A percentile compares a stretch with the other conserved stretches of the same genome.
Evolutionary conservation across 1,140 invertebrate genomes (phyloP).

Genomic region (Drosophila prosaltans): DNA sequence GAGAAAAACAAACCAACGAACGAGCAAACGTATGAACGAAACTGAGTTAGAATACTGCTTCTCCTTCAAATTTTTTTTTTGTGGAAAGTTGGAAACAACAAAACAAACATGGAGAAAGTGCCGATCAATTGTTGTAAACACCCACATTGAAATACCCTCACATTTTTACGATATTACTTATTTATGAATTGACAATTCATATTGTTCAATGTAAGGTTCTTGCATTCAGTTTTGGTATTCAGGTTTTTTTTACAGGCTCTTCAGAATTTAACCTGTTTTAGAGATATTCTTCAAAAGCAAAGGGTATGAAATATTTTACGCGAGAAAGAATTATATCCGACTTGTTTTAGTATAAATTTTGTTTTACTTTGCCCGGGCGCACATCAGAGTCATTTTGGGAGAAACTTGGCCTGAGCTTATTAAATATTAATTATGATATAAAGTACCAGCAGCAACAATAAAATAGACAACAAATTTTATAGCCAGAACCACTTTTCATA

Average conservation of each 20-base stretch:
- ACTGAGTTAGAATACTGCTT: slow-evolving; percentile 12
- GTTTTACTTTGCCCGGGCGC: slow-evolving; percentile 9
- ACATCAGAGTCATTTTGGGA: slow-evolving; percentile 10
- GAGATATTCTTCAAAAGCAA: not conserved
- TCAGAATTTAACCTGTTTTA: too few species aligned
- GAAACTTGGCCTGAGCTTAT: slow-evolving; percentile 56
- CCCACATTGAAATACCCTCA: slow-evolving; percentile 25
- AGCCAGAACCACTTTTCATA: slow-evolving; percentile 63
- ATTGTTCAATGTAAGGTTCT: too few species aligned
- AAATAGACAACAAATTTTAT: slow-evolving; percentile 58
- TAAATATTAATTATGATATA: slow-evolving; percentile 78
- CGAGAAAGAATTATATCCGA: not conserved
- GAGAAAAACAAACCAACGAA: slow-evolving; percentile 4
- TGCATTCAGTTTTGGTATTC: too few species aligned
- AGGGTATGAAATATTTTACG: not conserved
- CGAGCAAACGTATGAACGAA: not conserved
- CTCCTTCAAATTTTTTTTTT: slow-evolving; percentile 15
- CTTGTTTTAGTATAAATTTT: slow-evolving; percentile 14
- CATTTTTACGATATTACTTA: too few species aligned
- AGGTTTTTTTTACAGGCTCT: too few species aligned
- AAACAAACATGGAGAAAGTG: slow-evolving; percentile 43
- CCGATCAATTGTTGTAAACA: slow-evolving; percentile 10
- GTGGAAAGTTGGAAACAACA: slow-evolving; percentile 41
- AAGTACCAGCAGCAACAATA: slow-evolving; percentile 41
- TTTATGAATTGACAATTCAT: too few species aligned